phyloP scores from a whole-genome alignment of 1,140 invertebrate genomes.

The Luehdorfia chinensis region DNA sequence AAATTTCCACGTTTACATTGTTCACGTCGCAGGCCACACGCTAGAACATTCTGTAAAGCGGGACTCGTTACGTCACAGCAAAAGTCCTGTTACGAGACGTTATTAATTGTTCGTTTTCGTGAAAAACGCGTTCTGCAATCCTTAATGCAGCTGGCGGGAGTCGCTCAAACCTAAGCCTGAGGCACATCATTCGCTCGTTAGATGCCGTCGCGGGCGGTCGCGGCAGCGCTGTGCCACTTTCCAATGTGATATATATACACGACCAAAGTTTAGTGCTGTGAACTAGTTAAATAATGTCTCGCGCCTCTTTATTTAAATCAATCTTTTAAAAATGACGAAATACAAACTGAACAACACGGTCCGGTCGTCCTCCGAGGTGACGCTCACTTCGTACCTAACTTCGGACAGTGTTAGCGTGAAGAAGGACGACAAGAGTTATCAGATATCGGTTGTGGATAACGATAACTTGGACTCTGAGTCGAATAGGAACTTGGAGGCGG shows the following conservation, averaged over 20 bases:
- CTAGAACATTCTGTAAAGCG: too few relatives aligned
- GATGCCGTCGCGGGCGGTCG: neutral
- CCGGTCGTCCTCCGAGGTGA: conserved; percentile 63
- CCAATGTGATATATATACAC: too few relatives aligned
- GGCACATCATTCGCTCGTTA: neutral
- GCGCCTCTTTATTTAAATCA: conserved; percentile 38
- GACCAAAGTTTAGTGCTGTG: conserved; percentile 11
- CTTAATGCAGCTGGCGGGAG: too few relatives aligned
- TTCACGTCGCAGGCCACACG: too few relatives aligned
- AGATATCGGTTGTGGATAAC: conserved; percentile 40
- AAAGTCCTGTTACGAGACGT: too few relatives aligned
- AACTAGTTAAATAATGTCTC: conserved; percentile 7
- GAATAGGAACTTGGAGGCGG: conserved; percentile 37
- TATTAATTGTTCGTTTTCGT: too few relatives aligned
- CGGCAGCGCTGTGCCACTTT: too few relatives aligned
- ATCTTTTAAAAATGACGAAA: too few relatives aligned
- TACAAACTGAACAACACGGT: conserved; percentile 69
- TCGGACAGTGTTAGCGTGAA: conserved; percentile 40
- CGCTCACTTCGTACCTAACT: conserved; percentile 67
- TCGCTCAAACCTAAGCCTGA: too few relatives aligned
- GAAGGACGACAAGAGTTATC: conserved; percentile 36
- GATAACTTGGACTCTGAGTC: conserved; percentile 37
- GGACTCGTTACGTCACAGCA: too few relatives aligned
- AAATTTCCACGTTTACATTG: too few relatives aligned
- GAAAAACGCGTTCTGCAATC: too few relatives aligned